These are phyloP conservation scores for Apodemus speciosus DNA, from an alignment of 2,113 vertebrate species.

Conservation along the genomic window DNA sequence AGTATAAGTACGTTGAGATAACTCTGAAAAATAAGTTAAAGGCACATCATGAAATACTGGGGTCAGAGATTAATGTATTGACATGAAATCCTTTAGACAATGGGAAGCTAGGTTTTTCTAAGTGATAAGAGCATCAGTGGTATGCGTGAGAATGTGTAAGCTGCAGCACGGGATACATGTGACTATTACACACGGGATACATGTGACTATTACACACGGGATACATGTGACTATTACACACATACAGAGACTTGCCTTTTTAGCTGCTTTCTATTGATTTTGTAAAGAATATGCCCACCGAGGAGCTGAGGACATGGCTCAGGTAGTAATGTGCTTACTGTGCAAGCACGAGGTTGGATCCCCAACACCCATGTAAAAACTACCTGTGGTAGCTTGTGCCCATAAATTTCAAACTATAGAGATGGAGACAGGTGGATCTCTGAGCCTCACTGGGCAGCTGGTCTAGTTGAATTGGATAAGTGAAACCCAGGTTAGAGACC, in stretches of 20 bases:
- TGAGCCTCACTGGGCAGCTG: not conserved
- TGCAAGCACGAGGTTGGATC: not conserved
- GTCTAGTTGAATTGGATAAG: not conserved
- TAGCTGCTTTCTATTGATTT: not conserved
- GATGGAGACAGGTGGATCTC: too few species aligned
- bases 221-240: not conserved
- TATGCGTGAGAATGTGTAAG: not conserved
- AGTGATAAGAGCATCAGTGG: not conserved
- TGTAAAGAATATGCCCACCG: not conserved
- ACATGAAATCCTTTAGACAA: not conserved
- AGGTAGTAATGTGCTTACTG: not conserved
- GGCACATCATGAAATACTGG: not conserved
- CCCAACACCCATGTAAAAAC: not conserved
- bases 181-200: not conserved
- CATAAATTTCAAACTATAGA: not conserved
- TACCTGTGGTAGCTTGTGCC: not conserved
- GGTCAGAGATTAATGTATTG: constrained; percentile 7
- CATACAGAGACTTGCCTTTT: not conserved
- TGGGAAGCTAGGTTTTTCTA: constrained; percentile 11
- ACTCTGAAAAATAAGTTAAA: constrained; percentile 23
- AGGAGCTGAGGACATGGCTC: not conserved
- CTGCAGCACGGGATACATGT: not conserved
- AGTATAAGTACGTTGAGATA: not conserved
- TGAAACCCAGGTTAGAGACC: not conserved
- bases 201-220: not conserved